Conservation (phyloP, 1,140 invertebrate species). For the Drosophila lini region DNA sequence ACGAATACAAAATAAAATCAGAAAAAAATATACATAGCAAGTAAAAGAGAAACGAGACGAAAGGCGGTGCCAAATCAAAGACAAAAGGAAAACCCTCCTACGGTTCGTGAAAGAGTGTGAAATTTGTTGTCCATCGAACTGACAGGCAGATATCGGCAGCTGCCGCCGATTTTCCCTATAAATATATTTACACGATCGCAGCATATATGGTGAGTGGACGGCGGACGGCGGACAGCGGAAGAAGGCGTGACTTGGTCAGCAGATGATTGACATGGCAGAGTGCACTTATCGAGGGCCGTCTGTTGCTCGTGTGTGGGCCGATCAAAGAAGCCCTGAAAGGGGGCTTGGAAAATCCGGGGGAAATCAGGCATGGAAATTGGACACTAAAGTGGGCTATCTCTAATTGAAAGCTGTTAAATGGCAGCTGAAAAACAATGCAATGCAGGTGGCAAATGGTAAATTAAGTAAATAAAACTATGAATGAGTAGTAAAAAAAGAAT, state of each 20-base stretch:
- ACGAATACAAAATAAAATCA: conserved; percentile 25
- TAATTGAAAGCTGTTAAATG: conserved; percentile 38
- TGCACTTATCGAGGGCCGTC: conserved; percentile 37
- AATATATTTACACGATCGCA: conserved; percentile 3
- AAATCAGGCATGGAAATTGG: conserved; percentile 25
- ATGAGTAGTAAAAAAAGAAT: background rate
- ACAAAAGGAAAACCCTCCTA: conserved; percentile 35
- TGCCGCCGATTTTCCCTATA: conserved; percentile 41
- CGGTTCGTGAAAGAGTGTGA: conserved; percentile 47
- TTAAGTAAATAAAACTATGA: too few species aligned
- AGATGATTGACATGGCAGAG: conserved; percentile 42
- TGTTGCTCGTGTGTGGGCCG: conserved; percentile 37
- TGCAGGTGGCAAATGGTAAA: background rate
- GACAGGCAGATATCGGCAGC: conserved; percentile 54
- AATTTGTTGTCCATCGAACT: conserved; percentile 35
- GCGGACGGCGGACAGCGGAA: conserved; percentile 20
- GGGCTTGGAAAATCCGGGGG: conserved; percentile 20
- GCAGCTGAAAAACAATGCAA: conserved; percentile 20
- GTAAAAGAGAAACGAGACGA: conserved; percentile 29
- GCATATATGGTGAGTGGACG: conserved; percentile 1
- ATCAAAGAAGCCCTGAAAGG: conserved; percentile 16
- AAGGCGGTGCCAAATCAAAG: conserved; percentile 48
- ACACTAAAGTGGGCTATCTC: conserved; percentile 7
- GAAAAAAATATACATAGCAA: background rate
- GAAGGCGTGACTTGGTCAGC: conserved; percentile 58